Conservation (phyloP, 2,113 vertebrate species). For the Tautogolabrus adspersus region DNA sequence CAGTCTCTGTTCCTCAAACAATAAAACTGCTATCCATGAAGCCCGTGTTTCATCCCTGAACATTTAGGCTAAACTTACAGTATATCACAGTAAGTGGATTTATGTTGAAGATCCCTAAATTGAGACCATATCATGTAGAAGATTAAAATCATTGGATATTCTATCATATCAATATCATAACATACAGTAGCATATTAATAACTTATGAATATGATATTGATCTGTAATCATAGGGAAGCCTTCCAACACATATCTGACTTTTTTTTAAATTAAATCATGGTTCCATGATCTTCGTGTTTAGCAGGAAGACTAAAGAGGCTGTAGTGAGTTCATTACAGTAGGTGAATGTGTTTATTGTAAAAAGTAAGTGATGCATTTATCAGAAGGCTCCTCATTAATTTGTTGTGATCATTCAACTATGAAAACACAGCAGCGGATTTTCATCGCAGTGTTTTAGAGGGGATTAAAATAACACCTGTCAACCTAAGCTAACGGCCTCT, state of each 20-base stretch:
- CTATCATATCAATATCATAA: too few species aligned
- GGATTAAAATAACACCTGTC: too few species aligned
- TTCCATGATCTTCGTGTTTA: background rate
- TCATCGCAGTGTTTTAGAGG: too few species aligned
- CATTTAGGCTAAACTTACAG: background rate
- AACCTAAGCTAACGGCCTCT: too few species aligned
- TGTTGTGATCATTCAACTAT: too few species aligned
- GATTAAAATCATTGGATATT: too few species aligned
- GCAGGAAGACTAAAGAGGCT: background rate
- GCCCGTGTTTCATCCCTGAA: background rate
- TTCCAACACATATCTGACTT: conserved; percentile 8
- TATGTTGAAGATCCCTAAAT: background rate
- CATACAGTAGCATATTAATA: too few species aligned
- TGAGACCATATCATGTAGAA: too few species aligned
- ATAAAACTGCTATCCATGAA: background rate
- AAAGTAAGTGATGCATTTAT: background rate
- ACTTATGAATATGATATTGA: background rate
- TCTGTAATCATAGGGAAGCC: background rate
- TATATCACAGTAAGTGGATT: background rate
- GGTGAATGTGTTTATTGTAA: background rate
- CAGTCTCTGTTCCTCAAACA: background rate
- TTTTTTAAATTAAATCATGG: conserved; percentile 23
- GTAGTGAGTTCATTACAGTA: background rate
- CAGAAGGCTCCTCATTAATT: too few species aligned
- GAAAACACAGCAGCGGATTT: too few species aligned